Base-by-base conservation (phyloP, 2,888 invertebrate species). In the Altica lythri region DNA sequence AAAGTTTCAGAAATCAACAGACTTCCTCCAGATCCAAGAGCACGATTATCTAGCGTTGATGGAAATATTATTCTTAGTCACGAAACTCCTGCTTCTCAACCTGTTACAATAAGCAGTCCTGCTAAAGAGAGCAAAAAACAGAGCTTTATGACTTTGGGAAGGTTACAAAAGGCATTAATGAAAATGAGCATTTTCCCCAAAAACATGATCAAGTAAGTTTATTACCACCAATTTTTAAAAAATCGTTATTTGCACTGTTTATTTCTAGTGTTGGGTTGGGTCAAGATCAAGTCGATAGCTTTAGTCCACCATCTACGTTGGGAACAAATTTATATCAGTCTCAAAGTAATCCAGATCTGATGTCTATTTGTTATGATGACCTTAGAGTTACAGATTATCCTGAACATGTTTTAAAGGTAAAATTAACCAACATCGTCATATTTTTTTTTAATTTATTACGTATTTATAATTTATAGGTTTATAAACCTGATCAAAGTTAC, bases 401-500 rank as follows among this genome's bases (percentile, higher is more conserved):
- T 2, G 97, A 98, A 75, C 96, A 98, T 79, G 98, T 98, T 22
- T 82, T 99, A 38, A 98, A 98, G 80, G 76, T 75, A 66, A 63
- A 19, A 42, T 29, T n/a, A n/a, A n/a, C n/a, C n/a, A n/a, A n/a
- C n/a, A n/a, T n/a, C n/a, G n/a, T n/a, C n/a, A n/a, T n/a, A n/a
- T n/a, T n/a, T n/a, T n/a, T n/a, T n/a, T n/a, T n/a, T n/a, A n/a
- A n/a, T n/a, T n/a, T n/a, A n/a, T n/a, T n/a, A n/a, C n/a, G n/a
- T 14, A 4, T 35, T 35, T 14, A 9, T 9, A 4, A 29, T 38
- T 52, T 53, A 3, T 40, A 74, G 74, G 91, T 92, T 46, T 98
- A 88, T 79, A 92, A 90, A 79, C 89, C 94, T 18, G 98, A 99
- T 79, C 98, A 98, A 80, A 93, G 94, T 30, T 98, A 92, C 83